phyloP scores from a whole-genome alignment of 2,888 invertebrate genomes.

The Thereva unica region DNA sequence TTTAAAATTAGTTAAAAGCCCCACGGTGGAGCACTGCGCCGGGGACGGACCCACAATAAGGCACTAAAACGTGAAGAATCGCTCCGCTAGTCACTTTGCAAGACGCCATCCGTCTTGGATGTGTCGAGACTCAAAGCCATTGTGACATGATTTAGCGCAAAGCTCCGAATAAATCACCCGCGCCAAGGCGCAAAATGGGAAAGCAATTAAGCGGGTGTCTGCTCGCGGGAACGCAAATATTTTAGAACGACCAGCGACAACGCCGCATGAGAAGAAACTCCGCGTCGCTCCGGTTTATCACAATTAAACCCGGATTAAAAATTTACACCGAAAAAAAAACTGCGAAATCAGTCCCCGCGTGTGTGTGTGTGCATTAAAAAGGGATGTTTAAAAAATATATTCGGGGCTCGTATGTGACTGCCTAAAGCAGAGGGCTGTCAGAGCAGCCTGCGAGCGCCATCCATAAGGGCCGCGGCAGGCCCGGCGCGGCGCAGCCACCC shows the following conservation, averaged over 20 bases:
- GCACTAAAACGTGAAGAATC: too few species aligned
- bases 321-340: not conserved
- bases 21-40: too few species aligned
- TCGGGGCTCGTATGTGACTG: conserved; percentile 3
- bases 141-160: conserved; percentile 33
- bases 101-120: too few species aligned
- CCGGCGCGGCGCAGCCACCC: conserved; percentile 9
- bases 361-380: not conserved
- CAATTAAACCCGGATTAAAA: conserved; percentile 34
- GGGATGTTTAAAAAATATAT: not conserved
- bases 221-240: not conserved
- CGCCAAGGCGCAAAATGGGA: conserved; percentile 19
- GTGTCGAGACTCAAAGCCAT: too few species aligned
- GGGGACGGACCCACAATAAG: too few species aligned
- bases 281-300: conserved; percentile 29
- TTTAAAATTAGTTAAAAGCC: too few species aligned
- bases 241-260: conserved; percentile 3
- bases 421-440: conserved; percentile 15
- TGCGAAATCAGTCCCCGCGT: conserved; percentile 3
- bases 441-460: conserved; percentile 28
- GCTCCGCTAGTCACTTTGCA: too few species aligned
- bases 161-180: conserved; percentile 27
- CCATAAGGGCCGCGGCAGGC: conserved; percentile 11
- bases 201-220: conserved; percentile 24
- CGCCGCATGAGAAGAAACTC: conserved; percentile 9